These are phyloP conservation scores for Dasypogon diadema DNA, from an alignment of 2,888 invertebrate genomes.

Conservation along the genomic window DNA sequence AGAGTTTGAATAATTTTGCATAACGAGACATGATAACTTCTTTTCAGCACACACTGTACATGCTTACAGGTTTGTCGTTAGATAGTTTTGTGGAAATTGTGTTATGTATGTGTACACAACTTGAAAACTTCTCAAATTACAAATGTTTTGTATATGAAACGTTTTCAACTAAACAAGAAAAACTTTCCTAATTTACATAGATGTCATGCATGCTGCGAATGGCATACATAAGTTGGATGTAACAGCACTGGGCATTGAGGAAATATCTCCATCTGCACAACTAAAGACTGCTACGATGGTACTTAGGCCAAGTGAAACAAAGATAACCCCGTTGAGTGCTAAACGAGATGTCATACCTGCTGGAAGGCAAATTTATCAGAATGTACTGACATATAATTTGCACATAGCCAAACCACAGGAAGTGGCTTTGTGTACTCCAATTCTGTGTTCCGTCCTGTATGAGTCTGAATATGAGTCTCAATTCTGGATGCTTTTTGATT, in stretches of 20 bases:
- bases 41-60: no score
- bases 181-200: conserved; percentile 57
- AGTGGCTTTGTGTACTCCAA: conserved; percentile 81
- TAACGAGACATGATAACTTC: conserved; percentile 47
- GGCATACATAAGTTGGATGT: conserved; percentile 81
- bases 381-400: conserved; percentile 88
- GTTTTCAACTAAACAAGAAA: conserved; percentile 34
- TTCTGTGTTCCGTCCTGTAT: conserved; percentile 89
- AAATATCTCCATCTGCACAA: conserved; percentile 79
- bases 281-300: conserved; percentile 82
- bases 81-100: conserved; percentile 18
- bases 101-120: conserved; percentile 7
- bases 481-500: conserved; percentile 95
- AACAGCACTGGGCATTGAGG: conserved; percentile 80
- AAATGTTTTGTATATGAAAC: conserved; percentile 36
- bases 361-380: conserved; percentile 90
- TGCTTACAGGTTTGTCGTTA: conserved; percentile 7
- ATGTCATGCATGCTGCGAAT: conserved; percentile 80
- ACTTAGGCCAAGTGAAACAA: conserved; percentile 84
- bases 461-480: conserved; percentile 97
- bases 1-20: conserved; percentile 54
- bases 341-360: conserved; percentile 88
- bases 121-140: conserved; percentile 32
- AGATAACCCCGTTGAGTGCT: conserved; percentile 81
- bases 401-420: conserved; percentile 85